phyloP scores from a whole-genome alignment of 2,113 vertebrate genomes.

The Alectura lathami region DNA sequence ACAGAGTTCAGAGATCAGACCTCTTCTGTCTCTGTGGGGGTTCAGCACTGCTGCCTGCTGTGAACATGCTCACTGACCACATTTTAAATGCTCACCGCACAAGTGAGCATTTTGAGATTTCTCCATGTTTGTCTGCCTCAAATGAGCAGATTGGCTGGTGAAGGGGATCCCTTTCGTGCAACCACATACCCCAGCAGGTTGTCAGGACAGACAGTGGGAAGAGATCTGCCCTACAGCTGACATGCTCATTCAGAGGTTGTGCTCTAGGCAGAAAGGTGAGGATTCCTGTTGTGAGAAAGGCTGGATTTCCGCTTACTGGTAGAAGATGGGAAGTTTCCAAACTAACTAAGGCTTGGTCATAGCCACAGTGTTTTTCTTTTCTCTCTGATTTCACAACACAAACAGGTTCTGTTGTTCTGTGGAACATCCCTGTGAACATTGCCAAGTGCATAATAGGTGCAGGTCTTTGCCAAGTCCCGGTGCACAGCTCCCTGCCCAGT shows the following conservation, averaged over 20 bases:
- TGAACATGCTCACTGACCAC: not conserved
- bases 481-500: not conserved
- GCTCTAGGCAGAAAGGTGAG: not conserved
- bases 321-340: not conserved
- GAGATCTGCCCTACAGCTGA: not conserved
- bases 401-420: not conserved
- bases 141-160: not conserved
- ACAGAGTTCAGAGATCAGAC: conserved; percentile 21
- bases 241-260: not conserved
- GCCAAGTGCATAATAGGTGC: not conserved
- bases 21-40: not conserved
- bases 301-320: not conserved
- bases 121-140: not conserved
- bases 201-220: not conserved
- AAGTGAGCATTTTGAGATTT: not conserved
- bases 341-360: not conserved
- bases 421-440: not conserved
- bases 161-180: not conserved
- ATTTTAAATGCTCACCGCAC: not conserved
- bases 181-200: not conserved
- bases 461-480: not conserved
- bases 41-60: not conserved
- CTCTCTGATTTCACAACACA: not conserved
- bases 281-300: not conserved
- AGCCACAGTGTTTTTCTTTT: not conserved